Percentiles rank a stretch among this genome's conserved stretches.
These are phyloP conservation scores for Ardeotis arabs DNA, from an alignment of 2,113 vertebrate species.

Conservation along the genomic window DNA sequence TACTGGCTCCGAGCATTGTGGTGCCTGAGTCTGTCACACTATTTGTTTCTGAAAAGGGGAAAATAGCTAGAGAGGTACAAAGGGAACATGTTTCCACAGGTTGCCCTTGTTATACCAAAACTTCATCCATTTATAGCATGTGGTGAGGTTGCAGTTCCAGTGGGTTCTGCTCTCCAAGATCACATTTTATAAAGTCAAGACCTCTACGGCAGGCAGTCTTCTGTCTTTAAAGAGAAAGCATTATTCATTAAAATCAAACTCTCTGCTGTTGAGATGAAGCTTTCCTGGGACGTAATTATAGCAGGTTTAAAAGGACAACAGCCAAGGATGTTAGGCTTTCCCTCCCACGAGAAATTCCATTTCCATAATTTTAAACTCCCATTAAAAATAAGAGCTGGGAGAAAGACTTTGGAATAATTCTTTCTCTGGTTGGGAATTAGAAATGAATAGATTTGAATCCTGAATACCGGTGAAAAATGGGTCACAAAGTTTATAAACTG, in stretches of 20 bases:
- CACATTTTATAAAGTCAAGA: background rate
- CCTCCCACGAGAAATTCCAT: background rate
- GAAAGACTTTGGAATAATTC: background rate
- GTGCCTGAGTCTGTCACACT: constrained; percentile 4
- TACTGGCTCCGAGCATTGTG: background rate
- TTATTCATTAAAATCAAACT: background rate
- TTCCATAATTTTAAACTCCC: background rate
- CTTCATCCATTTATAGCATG: background rate
- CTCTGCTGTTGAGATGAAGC: background rate
- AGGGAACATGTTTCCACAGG: background rate
- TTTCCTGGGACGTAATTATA: constrained; percentile 29
- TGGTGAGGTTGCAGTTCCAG: background rate
- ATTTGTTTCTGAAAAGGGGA: background rate
- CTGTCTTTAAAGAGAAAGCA: constrained; percentile 2
- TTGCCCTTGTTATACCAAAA: background rate
- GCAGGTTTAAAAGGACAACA: constrained; percentile 12
- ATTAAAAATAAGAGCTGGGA: background rate
- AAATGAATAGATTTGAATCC: background rate
- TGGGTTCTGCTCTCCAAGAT: background rate
- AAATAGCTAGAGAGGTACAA: background rate
- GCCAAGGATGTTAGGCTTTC: background rate
- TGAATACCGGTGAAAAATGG: background rate
- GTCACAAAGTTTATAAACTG: background rate
- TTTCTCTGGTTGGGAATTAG: background rate
- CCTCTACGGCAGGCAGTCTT: background rate